Evolutionary conservation across 2,113 vertebrate species (phyloP).

Genomic region (Ictalurus furcatus): DNA sequence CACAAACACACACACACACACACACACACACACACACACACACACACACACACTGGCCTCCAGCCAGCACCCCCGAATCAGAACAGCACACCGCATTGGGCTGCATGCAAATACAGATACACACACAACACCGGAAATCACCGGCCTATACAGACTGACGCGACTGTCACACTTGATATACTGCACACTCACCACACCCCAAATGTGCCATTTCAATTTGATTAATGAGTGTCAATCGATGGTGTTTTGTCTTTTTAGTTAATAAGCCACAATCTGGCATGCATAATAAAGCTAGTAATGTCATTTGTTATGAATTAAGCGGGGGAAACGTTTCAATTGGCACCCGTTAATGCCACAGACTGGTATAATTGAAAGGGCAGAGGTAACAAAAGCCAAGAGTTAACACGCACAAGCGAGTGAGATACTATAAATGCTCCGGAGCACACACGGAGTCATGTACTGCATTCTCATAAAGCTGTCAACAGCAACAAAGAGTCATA

Average conservation of each 20-base stretch:
- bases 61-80: constrained; percentile 33
- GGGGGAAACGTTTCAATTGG: constrained; percentile 39
- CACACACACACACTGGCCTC: constrained; percentile 6
- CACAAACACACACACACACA: background rate
- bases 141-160: background rate
- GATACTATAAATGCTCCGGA: constrained; percentile 20
- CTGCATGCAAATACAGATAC: constrained; percentile 25
- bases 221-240: constrained; percentile 52
- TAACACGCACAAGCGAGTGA: background rate
- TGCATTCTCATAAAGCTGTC: constrained; percentile 39
- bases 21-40: constrained; percentile 3
- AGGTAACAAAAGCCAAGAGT: constrained; percentile 22
- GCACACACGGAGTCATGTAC: constrained; percentile 19
- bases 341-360: constrained; percentile 10
- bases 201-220: constrained; percentile 46
- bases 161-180: constrained; percentile 7
- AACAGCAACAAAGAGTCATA: constrained; percentile 31
- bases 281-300: constrained; percentile 45
- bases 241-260: constrained; percentile 47
- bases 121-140: background rate
- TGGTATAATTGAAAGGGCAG: constrained; percentile 32
- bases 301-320: constrained; percentile 50
- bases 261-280: constrained; percentile 47
- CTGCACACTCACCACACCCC: constrained; percentile 6
- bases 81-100: background rate